Base-by-base conservation (phyloP, 1,140 invertebrate species). In the Yoshiicerus persimilis region DNA sequence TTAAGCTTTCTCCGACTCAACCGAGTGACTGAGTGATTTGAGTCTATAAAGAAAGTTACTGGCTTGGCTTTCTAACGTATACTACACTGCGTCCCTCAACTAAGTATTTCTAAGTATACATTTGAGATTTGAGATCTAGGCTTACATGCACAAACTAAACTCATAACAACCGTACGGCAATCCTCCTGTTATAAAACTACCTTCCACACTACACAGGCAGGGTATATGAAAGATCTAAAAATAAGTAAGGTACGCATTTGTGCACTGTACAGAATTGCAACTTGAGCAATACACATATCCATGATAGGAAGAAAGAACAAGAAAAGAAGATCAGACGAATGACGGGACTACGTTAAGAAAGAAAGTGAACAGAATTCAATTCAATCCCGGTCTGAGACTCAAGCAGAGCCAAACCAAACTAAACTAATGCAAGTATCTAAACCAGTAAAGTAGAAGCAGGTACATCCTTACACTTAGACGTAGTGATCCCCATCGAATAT, bases 301-400 rank as follows among this genome's bases (percentile, higher is more conserved):
- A 0, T 70, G 25, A 70, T 13, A 70, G 64, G 20, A 23, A 20
- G 75, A 66, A 66, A 47, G 11, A 47, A 70, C 23, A 38, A 80
- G 30, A 80, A 80, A 32, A 80, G 30, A 80, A 80, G 75, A 80
- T 80, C 75, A 80, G 75, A 80, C 27, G 70, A 77, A 77, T 34
- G 70, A 77, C 34, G 32, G 27, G 64, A 77, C 75, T 13, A 34
- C 23, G 62, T 66, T 66, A 66, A 34, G 75, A 80, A 38, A 80
- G 75, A 80, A 32, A 80, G 34, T 80, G 75, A 80, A 80, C 75
- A 80, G 75, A 80, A 80, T 80, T 80, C 32, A 80, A 80, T 80
- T 80, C 27, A 80, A 80, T 80, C 75, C 34, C 16, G 75, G n/a
- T 80, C 32, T 80, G 5, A 34, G 75, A 36, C 34, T 80, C 20